Evolutionary conservation across 1,140 invertebrate genomes (phyloP).

Genomic region (Eufriesea mexicana): DNA sequence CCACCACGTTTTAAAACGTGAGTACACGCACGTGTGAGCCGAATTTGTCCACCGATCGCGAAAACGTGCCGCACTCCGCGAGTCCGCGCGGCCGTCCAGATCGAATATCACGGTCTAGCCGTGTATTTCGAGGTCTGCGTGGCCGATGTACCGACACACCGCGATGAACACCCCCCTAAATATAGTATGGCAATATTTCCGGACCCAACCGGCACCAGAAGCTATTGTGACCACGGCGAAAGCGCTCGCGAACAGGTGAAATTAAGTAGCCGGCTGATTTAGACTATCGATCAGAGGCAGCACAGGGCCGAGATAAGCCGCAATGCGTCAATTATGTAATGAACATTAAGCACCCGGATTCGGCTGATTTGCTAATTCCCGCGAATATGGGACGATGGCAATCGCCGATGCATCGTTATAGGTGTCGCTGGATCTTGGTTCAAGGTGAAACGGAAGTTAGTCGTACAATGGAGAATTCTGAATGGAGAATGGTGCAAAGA

Average conservation of each 20-base stretch:
- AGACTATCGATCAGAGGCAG: not conserved
- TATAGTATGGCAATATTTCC: conserved; percentile 20
- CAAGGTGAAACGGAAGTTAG: not conserved
- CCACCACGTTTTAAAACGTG: not conserved
- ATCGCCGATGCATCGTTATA: conserved; percentile 13
- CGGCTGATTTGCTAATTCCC: not conserved
- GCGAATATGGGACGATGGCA: conserved; percentile 6
- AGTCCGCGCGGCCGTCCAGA: conserved; percentile 2
- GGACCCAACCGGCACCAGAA: not conserved
- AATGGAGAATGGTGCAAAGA: no score
- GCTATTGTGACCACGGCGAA: conserved; percentile 12
- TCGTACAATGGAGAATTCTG: no score
- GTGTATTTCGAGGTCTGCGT: conserved; percentile 17
- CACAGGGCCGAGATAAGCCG: not conserved
- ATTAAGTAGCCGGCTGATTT: not conserved
- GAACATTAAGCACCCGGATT: conserved; percentile 19
- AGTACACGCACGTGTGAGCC: not conserved
- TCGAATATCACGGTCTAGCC: conserved; percentile 32
- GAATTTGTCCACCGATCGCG: conserved; percentile 39
- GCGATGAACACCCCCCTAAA: conserved; percentile 24
- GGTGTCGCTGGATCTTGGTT: not conserved
- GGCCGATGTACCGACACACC: not conserved
- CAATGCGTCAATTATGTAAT: conserved; percentile 38
- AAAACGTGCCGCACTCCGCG: not conserved
- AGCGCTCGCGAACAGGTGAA: not conserved